These are phyloP conservation scores for Phalacrocorax carbo DNA, from an alignment of 2,113 vertebrate species.

Conservation along the genomic window DNA sequence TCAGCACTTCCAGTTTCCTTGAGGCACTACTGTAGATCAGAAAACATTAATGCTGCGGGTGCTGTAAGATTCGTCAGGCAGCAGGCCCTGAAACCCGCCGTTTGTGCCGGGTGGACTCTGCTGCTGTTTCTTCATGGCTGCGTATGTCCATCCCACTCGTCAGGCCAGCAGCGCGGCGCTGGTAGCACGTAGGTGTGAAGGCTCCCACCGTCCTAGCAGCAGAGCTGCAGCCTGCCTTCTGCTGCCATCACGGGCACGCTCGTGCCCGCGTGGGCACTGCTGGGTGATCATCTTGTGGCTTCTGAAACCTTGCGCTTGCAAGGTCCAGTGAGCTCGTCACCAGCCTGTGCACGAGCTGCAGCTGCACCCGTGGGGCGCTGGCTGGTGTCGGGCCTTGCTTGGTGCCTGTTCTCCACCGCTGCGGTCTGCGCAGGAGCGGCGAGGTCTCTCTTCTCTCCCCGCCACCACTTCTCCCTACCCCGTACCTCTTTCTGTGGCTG, in stretches of 20 bases:
- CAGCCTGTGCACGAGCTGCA: not conserved
- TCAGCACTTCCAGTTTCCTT: not conserved
- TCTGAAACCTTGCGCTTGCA: not conserved
- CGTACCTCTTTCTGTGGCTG: not conserved
- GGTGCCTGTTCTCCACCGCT: not conserved
- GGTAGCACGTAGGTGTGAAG: not conserved
- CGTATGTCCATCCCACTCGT: accelerated
- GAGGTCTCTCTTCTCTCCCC: not conserved
- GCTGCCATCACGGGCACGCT: not conserved
- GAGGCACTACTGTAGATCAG: not conserved
- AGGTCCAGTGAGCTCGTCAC: accelerated
- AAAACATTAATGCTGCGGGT: accelerated
- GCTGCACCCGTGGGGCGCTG: accelerated
- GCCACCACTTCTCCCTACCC: not conserved
- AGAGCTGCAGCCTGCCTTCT: not conserved
- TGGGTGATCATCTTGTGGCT: accelerated
- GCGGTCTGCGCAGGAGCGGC: not conserved
- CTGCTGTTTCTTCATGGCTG: not conserved
- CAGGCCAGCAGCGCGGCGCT: not conserved
- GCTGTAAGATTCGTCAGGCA: accelerated
- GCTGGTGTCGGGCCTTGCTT: too few species aligned
- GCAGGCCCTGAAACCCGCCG: not conserved
- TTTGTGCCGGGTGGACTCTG: not conserved
- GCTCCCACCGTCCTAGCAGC: accelerated
- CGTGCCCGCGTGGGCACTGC: not conserved